Percentiles rank a stretch among this genome's conserved stretches.
Conservation (phyloP, 2,888 invertebrate genomes). For the Philonicus albiceps region DNA sequence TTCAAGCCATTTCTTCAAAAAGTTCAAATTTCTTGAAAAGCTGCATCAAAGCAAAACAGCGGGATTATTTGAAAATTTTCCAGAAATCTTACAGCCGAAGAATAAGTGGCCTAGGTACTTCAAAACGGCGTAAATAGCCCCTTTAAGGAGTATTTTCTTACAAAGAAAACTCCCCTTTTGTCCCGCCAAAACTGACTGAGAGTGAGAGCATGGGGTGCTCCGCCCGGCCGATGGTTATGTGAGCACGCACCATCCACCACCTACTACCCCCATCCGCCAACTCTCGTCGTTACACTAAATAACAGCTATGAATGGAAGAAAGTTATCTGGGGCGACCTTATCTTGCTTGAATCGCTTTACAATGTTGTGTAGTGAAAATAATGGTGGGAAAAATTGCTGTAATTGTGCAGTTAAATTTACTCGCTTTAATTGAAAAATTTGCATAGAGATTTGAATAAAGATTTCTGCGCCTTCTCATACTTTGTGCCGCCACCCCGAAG, state of each 20-base stretch:
- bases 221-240: background rate
- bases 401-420: slow-evolving; percentile 21
- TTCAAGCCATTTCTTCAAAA: too few species aligned
- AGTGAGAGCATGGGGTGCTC: background rate
- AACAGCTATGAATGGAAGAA: slow-evolving; percentile 8
- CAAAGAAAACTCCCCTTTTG: background rate
- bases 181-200: background rate
- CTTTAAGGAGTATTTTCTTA: background rate
- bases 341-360: slow-evolving; percentile 1
- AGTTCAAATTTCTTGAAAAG: background rate
- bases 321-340: background rate
- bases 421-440: slow-evolving; percentile 24
- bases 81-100: background rate
- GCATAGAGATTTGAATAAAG: slow-evolving; percentile 23
- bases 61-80: background rate
- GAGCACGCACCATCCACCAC: background rate
- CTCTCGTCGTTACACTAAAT: background rate
- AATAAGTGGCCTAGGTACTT: background rate
- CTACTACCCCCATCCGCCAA: background rate
- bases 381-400: slow-evolving; percentile 27
- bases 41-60: background rate
- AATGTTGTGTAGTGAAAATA: slow-evolving; percentile 26
- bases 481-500: background rate
- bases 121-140: background rate
- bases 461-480: background rate